phyloP scores from a whole-genome alignment of 2,888 invertebrate species.

The Carpatolechia fugitivella region DNA sequence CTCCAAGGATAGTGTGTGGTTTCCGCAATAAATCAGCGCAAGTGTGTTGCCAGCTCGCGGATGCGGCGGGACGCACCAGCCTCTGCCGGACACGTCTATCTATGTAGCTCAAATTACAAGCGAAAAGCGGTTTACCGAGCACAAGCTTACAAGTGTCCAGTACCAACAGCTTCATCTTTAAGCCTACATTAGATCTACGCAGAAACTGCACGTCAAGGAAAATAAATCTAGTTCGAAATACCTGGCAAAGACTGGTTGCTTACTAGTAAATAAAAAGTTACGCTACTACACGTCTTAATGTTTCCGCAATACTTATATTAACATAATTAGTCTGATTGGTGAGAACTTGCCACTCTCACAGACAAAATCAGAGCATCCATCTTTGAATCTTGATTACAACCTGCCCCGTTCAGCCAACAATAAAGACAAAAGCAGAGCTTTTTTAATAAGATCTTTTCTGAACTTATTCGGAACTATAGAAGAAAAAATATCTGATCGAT shows the following conservation, averaged over 20 bases:
- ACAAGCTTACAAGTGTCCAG: neutral
- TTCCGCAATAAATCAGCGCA: constrained; percentile 41
- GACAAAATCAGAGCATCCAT: neutral
- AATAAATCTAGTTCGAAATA: neutral
- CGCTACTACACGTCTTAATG: neutral
- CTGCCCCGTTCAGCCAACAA: too few relatives aligned
- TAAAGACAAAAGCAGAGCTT: too few relatives aligned
- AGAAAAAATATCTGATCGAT: too few relatives aligned
- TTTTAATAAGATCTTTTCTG: too few relatives aligned
- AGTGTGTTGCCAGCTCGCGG: constrained; percentile 26
- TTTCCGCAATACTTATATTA: neutral
- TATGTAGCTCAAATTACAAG: neutral
- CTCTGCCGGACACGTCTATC: neutral
- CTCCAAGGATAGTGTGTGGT: constrained; percentile 22
- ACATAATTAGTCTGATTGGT: neutral
- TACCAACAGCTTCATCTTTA: neutral
- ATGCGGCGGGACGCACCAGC: constrained; percentile 13
- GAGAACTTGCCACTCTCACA: neutral
- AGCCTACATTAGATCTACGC: neutral
- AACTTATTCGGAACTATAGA: too few relatives aligned
- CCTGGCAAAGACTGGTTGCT: neutral
- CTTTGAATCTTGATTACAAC: too few relatives aligned
- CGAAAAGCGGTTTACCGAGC: neutral
- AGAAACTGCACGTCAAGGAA: neutral
- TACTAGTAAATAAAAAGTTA: neutral